Evolutionary conservation across 2,888 invertebrate genomes (phyloP).

Genomic region (Serripes groenlandicus): DNA sequence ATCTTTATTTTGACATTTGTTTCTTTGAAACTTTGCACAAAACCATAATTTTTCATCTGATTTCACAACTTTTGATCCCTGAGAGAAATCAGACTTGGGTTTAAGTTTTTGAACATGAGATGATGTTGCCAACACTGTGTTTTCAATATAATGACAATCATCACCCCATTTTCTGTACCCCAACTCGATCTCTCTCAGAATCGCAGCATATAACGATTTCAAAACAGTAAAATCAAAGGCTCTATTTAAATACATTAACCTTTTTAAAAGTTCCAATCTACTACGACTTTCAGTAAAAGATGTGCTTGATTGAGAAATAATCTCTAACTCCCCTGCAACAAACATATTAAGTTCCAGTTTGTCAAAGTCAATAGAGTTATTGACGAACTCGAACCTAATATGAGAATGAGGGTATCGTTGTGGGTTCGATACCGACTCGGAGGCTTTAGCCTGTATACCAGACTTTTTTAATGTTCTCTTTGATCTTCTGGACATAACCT

Average conservation of each 20-base stretch:
- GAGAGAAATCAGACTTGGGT: constrained; percentile 7
- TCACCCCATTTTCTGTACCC: not conserved
- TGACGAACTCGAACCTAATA: not conserved
- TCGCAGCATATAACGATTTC: not conserved
- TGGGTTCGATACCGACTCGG: not conserved
- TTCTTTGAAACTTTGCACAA: not conserved
- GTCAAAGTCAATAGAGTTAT: not conserved
- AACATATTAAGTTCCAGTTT: constrained; percentile 2
- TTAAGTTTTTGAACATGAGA: not conserved
- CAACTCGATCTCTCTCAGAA: not conserved
- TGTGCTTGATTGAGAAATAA: not conserved
- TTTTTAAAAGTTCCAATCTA: not conserved
- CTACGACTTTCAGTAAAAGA: not conserved
- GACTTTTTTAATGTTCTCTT: too few relatives aligned
- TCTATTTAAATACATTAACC: not conserved
- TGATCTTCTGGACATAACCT: too few relatives aligned
- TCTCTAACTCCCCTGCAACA: constrained; percentile 7
- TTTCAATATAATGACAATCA: not conserved
- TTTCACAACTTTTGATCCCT: not conserved
- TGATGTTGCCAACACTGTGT: constrained; percentile 8
- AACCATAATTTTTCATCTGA: not conserved
- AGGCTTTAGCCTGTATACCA: not conserved
- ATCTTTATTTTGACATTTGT: not conserved
- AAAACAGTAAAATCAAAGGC: not conserved
- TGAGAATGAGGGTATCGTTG: constrained; percentile 3